These are phyloP conservation scores for Subacronicta megacephala DNA, from an alignment of 2,888 invertebrate species.

Conservation along the genomic window DNA sequence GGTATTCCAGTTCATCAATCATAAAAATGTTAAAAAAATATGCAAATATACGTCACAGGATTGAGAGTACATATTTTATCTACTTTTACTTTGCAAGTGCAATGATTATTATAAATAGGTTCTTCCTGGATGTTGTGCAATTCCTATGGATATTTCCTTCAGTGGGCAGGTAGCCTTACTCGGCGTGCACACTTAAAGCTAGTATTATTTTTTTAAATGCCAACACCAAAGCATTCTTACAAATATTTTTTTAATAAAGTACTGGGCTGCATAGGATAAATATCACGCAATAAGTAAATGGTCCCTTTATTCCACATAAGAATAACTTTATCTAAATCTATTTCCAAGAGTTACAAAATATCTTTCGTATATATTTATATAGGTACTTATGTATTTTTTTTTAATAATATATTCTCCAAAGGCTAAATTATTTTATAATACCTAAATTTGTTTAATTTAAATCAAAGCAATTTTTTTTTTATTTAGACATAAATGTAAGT, in stretches of 20 bases:
- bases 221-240: constrained; percentile 42
- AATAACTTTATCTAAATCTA: not conserved
- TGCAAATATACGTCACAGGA: too few relatives aligned
- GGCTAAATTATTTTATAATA: not conserved
- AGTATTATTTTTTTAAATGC: constrained; percentile 16
- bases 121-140: not conserved
- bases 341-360: constrained; percentile 19
- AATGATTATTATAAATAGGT: too few relatives aligned
- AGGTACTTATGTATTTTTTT: too few relatives aligned
- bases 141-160: too few relatives aligned
- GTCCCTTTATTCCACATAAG: constrained; percentile 28
- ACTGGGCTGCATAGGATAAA: constrained; percentile 37
- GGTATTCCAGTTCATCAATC: too few relatives aligned
- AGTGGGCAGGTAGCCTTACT: not conserved
- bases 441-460: too few relatives aligned
- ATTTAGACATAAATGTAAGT: too few relatives aligned
- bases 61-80: too few relatives aligned
- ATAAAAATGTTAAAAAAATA: too few relatives aligned
- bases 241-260: constrained; percentile 20
- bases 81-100: too few relatives aligned
- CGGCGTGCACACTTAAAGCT: not conserved
- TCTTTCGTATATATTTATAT: not conserved
- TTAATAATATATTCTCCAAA: constrained; percentile 10
- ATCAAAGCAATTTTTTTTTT: too few relatives aligned
- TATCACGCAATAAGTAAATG: constrained; percentile 29